phyloP scores from a whole-genome alignment of 2,113 vertebrate genomes.

The Perognathus longimembris region DNA sequence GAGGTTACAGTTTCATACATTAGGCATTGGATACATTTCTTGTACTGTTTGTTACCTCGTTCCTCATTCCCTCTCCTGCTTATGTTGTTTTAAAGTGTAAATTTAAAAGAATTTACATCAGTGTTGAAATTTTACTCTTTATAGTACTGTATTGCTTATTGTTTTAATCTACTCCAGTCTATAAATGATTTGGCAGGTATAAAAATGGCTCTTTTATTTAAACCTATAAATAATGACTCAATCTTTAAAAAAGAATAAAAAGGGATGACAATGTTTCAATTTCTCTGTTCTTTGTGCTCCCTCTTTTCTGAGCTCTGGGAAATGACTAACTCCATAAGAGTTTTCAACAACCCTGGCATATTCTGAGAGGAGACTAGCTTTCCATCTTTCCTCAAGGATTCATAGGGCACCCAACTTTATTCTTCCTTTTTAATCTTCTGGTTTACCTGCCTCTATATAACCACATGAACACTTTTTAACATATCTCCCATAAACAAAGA shows the following conservation, averaged over 20 bases:
- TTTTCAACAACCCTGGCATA: not conserved
- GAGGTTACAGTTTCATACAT: no score
- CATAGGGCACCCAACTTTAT: not conserved
- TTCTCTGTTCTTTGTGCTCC: not conserved
- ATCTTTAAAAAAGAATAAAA: not conserved
- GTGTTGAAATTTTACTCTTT: not conserved
- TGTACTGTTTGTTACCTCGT: no score
- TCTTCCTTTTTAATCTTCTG: not conserved
- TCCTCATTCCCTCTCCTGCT: no score
- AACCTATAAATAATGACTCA: not conserved
- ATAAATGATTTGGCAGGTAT: not conserved
- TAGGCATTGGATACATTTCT: no score
- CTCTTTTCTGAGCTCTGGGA: not conserved
- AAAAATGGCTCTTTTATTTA: conserved; percentile 34
- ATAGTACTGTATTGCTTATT: not conserved
- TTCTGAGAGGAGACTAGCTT: not conserved
- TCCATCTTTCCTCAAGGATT: not conserved
- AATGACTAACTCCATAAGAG: not conserved
- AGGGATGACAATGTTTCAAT: not conserved
- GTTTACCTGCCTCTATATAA: not conserved
- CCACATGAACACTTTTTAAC: not conserved
- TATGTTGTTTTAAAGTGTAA: conserved; percentile 19
- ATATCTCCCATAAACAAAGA: not conserved
- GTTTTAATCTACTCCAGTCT: conserved; percentile 19
- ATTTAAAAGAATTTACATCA: conserved; percentile 6